These are phyloP conservation scores for Pristionchus maxplancki DNA, from an alignment of 2,888 invertebrate genomes.

Conservation along the genomic window DNA sequence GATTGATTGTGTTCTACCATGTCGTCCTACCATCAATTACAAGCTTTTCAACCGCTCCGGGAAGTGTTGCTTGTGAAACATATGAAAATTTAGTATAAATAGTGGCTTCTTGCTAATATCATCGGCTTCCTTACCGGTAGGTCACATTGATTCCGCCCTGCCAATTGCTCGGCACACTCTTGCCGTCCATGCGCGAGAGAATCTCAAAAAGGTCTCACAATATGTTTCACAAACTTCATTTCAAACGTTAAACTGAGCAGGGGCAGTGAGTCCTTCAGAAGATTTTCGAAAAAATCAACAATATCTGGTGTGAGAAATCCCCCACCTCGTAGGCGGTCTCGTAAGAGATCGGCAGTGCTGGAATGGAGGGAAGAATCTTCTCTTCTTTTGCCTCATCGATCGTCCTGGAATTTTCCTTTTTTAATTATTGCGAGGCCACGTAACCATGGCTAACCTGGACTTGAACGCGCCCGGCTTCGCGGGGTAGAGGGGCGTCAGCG, in stretches of 20 bases:
- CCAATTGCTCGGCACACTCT: constrained; percentile 78
- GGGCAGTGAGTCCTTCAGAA: too few species aligned
- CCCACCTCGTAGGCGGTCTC: constrained; percentile 74
- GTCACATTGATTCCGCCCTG: constrained; percentile 74
- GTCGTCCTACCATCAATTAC: too few species aligned
- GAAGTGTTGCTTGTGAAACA: too few species aligned
- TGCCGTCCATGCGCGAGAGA: constrained; percentile 71
- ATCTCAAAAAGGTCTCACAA: too few species aligned
- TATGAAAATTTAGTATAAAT: too few species aligned
- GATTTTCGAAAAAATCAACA: too few species aligned
- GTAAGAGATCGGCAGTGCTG: constrained; percentile 79
- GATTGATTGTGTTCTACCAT: too few species aligned
- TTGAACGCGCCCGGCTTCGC: constrained; percentile 78
- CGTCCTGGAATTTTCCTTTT: neutral
- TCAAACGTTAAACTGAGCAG: too few species aligned
- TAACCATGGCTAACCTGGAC: neutral
- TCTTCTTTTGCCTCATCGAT: neutral
- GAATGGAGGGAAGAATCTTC: constrained; percentile 77
- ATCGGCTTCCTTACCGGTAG: constrained; percentile 53
- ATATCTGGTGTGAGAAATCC: too few species aligned
- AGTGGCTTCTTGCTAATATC: neutral
- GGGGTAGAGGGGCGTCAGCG: constrained; percentile 81
- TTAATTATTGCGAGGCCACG: neutral
- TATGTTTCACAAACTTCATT: too few species aligned
- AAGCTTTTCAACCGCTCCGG: too few species aligned